Evolutionary conservation across 2,888 invertebrate genomes (phyloP).

Genomic region (Allolobophora icterica): DNA sequence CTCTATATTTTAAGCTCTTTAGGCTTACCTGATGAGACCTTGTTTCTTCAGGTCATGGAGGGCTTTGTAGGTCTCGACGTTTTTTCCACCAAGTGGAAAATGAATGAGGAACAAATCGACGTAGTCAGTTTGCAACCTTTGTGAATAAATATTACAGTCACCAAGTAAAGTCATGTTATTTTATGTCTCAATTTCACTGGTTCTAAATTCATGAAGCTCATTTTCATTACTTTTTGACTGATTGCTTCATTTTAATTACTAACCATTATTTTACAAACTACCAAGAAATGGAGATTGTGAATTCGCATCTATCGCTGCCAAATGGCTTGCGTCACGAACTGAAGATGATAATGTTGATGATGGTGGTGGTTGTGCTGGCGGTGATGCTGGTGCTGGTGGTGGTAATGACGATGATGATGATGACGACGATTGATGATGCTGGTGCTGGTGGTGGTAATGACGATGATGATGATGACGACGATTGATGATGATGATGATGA

Average conservation of each 20-base stretch:
- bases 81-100: constrained; percentile 48
- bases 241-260: background rate
- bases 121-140: constrained; percentile 45
- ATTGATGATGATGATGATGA: too few species aligned
- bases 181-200: background rate
- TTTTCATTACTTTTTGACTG: background rate
- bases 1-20: background rate
- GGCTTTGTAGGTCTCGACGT: constrained; percentile 52
- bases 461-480: too few species aligned
- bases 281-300: too few species aligned
- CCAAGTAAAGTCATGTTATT: background rate
- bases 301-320: too few species aligned
- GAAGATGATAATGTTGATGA: too few species aligned
- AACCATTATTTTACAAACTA: background rate
- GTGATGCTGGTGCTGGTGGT: too few species aligned
- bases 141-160: background rate
- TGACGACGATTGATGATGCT: too few species aligned
- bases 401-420: too few species aligned
- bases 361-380: too few species aligned
- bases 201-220: background rate
- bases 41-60: constrained; percentile 51
- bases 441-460: too few species aligned
- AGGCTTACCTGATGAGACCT: constrained; percentile 46
- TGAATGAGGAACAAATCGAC: constrained; percentile 54
- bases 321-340: too few species aligned